phyloP scores from a whole-genome alignment of 2,797 vertebrate species.

The Melanotaenia parkinsoni region DNA sequence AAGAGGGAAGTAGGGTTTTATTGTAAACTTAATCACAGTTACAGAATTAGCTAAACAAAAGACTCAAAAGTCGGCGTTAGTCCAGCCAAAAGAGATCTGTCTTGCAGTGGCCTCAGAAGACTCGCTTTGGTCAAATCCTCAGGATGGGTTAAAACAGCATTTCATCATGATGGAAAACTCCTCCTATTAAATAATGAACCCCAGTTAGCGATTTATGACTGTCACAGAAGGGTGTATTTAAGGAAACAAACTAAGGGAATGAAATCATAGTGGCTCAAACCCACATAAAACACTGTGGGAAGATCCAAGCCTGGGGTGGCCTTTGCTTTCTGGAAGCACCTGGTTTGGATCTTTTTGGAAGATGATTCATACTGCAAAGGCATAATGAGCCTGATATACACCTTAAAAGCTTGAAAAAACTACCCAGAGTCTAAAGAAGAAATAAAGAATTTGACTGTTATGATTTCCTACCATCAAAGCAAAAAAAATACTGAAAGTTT shows the following conservation, averaged over 20 bases:
- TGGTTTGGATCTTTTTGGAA: slow-evolving; percentile 1
- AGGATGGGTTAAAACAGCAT: background rate
- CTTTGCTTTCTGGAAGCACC: slow-evolving; percentile 1
- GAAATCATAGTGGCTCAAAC: background rate
- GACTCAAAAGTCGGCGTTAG: background rate
- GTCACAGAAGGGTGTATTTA: background rate
- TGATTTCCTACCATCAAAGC: background rate
- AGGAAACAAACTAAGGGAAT: background rate
- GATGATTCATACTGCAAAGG: slow-evolving; percentile 6
- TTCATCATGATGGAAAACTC: background rate
- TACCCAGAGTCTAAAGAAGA: background rate
- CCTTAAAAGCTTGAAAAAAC: background rate
- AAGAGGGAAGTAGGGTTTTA: background rate
- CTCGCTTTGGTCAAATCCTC: background rate
- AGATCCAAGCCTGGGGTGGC: background rate
- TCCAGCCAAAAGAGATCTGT: background rate
- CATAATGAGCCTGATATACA: background rate
- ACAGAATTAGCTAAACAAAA: background rate
- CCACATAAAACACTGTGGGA: background rate
- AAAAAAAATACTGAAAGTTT: background rate
- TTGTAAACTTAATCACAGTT: background rate
- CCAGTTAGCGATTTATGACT: background rate
- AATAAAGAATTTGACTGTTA: background rate
- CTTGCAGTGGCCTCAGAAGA: background rate
- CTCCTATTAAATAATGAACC: background rate